phyloP scores from a whole-genome alignment of 1,140 invertebrate species.

The Cyclina sinensis region DNA sequence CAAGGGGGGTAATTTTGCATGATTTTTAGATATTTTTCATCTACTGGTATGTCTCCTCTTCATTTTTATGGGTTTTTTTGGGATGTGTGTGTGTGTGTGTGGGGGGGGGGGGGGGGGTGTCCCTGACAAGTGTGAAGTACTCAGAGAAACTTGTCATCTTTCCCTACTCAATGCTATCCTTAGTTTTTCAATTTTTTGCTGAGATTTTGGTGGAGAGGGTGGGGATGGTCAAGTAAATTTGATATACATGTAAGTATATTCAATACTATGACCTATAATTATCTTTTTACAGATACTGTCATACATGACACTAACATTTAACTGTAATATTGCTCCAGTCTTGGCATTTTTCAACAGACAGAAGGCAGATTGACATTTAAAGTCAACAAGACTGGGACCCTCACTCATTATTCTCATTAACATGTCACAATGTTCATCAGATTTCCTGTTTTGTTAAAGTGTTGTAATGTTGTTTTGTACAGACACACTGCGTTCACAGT shows the following conservation, averaged over 20 bases:
- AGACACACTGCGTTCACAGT: no score
- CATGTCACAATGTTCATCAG: neutral
- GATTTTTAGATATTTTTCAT: no score
- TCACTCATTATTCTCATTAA: conserved; percentile 5
- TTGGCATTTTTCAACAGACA: neutral
- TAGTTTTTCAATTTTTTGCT: no score
- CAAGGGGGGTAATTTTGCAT: no score
- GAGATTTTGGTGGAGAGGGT: no score
- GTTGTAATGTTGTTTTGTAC: conserved; percentile 30
- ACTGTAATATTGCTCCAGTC: neutral
- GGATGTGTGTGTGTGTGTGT: no score
- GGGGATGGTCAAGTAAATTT: neutral
- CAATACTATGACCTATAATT: neutral
- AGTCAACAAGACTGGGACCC: neutral
- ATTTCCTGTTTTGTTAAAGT: conserved; percentile 2
- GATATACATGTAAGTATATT: neutral
- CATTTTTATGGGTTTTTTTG: no score
- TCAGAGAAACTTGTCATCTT: no score
- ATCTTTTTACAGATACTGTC: neutral
- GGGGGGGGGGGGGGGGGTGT: no score
- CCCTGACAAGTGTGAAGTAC: no score
- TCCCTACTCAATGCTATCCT: no score
- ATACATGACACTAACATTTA: neutral
- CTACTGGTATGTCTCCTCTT: no score
- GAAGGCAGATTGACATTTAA: conserved; percentile 15